Evolutionary conservation across 1,140 invertebrate genomes (phyloP), one percentile per base, ranked within the genome.

Genomic region (Pogonomyrmex californicus): DNA sequence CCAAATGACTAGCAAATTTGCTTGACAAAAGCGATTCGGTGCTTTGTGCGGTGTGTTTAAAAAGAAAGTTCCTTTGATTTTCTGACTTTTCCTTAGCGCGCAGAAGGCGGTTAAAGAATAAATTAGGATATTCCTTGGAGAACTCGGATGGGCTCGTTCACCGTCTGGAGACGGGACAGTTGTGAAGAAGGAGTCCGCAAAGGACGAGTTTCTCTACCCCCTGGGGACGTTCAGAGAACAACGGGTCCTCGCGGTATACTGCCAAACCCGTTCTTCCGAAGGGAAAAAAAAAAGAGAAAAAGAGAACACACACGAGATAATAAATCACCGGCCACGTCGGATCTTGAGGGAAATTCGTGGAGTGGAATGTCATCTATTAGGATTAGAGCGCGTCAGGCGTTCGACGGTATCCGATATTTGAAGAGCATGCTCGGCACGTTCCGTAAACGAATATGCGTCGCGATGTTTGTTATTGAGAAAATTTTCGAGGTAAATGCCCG

Each of bases 331-430:
- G 73, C 63, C 17, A 77, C 77, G 70, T 66, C 38, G 63, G 78
- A 89, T 86, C 91, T 90, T 90, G 87, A 91, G 87, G 81, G 88
- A 90, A 87, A 90, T 82, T 88, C 87, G 66, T 81, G 23, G 47
- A 81, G 70, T 77, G 88, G 90, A 88, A 91, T 92, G 89, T 93
- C 92, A 93, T 94, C 92, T 88, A 91, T 93, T 91, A 93, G 91
- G 89, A 93, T 93, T 93, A 92, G 86, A 91, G 49, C 77, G 63
- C 73, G 58, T 23, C 10, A 56, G 47, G 38, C 14, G 65, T 49
- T 76, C 54, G 62, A 36, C 54, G 66, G 47, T 66, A 58, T 73
- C 30, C 54, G 60, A 62, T 83, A 83, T 83, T 83, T 83, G 54
- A 77, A 51, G 79, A 41, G 41, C 41, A 71, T 33, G 41, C 66